phyloP scores from a whole-genome alignment of 2,797 vertebrate species.

The Bradypus variegatus region DNA sequence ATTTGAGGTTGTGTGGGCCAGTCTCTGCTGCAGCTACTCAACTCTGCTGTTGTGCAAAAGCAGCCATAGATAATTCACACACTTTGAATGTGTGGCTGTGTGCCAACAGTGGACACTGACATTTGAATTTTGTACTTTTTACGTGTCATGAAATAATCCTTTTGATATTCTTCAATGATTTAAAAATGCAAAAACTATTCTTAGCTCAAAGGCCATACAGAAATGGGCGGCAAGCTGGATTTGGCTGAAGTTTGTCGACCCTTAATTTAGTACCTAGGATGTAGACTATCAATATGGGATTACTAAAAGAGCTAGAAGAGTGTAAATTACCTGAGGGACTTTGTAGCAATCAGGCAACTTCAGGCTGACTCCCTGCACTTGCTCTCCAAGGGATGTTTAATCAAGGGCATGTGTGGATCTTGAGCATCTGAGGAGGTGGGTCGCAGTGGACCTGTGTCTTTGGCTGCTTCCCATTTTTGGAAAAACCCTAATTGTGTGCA shows the following conservation, averaged over 20 bases:
- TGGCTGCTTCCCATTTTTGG: not conserved
- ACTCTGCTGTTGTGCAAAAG: not conserved
- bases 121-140: not conserved
- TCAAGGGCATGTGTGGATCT: not conserved
- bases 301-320: not conserved
- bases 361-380: not conserved
- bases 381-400: not conserved
- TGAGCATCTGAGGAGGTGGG: not conserved
- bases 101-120: not conserved
- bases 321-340: not conserved
- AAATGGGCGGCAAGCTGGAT: not conserved
- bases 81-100: not conserved
- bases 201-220: not conserved
- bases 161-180: not conserved
- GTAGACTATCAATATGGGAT: not conserved
- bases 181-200: not conserved
- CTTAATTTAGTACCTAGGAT: not conserved
- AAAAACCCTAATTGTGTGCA: not conserved
- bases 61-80: not conserved
- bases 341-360: not conserved
- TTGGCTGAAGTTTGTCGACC: not conserved
- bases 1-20: not conserved
- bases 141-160: not conserved
- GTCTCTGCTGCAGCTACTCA: not conserved
- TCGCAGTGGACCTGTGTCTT: not conserved